These are phyloP conservation scores for Athalia circularis DNA, from an alignment of 2,888 invertebrate genomes.

Conservation along the genomic window DNA sequence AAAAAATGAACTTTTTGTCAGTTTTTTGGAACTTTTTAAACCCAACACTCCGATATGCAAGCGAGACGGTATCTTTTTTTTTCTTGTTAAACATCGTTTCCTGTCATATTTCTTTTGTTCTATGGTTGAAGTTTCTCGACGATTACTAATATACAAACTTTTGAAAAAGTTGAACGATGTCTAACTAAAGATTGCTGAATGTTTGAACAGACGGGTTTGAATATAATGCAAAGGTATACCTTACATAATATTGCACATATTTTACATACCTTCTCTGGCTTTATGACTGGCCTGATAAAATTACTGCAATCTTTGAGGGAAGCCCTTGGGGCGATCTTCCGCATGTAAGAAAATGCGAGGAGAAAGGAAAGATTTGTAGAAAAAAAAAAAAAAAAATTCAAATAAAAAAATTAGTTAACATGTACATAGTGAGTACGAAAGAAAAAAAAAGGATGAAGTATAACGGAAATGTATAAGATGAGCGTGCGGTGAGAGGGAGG, in stretches of 20 bases:
- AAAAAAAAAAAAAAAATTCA: too few relatives aligned
- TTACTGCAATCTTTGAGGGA: constrained; percentile 33
- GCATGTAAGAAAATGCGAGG: background rate
- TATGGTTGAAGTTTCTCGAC: too few relatives aligned
- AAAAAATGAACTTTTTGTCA: too few relatives aligned
- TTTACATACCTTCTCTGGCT: background rate
- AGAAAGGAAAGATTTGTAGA: background rate
- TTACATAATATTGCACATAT: too few relatives aligned
- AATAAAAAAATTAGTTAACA: too few relatives aligned
- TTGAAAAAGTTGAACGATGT: background rate
- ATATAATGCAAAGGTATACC: background rate
- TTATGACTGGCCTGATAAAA: constrained; percentile 3
- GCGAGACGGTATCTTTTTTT: too few relatives aligned
- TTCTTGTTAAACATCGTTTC: too few relatives aligned
- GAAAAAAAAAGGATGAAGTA: constrained; percentile 1
- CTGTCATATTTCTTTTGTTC: too few relatives aligned
- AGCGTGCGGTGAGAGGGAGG: too few relatives aligned
- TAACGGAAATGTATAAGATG: background rate
- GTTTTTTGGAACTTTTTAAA: too few relatives aligned
- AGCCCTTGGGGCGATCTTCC: constrained; percentile 15
- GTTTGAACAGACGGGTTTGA: constrained; percentile 19
- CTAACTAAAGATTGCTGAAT: constrained; percentile 10
- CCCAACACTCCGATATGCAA: too few relatives aligned
- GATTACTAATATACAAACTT: too few relatives aligned
- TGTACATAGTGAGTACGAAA: background rate